Conservation (phyloP, 2,113 vertebrate species). For the Melanerpes aurifrons region DNA sequence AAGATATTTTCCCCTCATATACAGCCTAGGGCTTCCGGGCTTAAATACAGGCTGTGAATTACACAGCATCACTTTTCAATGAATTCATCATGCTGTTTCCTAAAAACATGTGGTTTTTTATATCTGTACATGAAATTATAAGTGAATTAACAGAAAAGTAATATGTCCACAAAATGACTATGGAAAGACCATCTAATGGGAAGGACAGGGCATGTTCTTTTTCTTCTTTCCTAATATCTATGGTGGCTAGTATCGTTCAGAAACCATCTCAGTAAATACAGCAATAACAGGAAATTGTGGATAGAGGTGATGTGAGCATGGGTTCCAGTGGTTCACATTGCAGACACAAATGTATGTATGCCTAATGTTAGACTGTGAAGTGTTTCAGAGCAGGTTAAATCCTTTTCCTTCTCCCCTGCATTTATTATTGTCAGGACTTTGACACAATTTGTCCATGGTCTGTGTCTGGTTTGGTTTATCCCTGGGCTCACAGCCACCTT, state of each 20-base stretch:
- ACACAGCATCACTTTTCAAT: neutral
- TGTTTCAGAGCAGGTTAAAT: neutral
- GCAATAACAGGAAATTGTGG: constrained; percentile 12
- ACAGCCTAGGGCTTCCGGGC: neutral
- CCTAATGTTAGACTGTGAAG: neutral
- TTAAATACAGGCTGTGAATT: neutral
- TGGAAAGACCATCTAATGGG: neutral
- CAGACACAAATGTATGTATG: neutral
- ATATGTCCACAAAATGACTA: neutral
- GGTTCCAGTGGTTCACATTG: neutral
- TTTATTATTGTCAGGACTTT: neutral
- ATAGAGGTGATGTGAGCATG: neutral
- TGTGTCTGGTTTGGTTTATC: neutral
- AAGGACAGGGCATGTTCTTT: neutral
- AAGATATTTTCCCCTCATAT: neutral
- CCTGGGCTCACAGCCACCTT: constrained; percentile 37
- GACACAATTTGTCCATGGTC: neutral
- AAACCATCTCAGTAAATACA: neutral
- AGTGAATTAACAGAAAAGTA: neutral
- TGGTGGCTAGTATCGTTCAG: neutral
- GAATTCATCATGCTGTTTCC: neutral
- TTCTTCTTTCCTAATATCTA: neutral
- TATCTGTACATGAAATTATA: neutral
- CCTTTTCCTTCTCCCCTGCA: neutral
- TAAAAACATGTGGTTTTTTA: neutral